Evolutionary conservation across 2,888 invertebrate genomes (phyloP).

Genomic region (Hymenopus coronatus): DNA sequence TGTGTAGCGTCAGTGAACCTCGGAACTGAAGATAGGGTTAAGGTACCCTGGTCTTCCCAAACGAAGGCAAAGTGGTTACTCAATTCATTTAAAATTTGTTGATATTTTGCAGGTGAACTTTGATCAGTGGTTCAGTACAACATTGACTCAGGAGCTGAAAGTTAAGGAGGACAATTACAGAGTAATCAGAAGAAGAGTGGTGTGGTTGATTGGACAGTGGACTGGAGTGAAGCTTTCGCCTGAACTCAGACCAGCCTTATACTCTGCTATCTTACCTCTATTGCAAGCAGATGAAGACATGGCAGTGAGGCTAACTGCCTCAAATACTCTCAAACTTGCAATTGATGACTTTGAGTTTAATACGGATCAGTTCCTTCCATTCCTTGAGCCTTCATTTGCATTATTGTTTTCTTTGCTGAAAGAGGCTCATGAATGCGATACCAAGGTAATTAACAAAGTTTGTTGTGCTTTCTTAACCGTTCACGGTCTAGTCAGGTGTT

Average conservation of each 20-base stretch:
- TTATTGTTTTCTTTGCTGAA: slow-evolving; percentile 80
- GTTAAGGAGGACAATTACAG: slow-evolving; percentile 79
- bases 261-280: slow-evolving; percentile 72
- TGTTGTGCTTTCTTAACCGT: too few relatives aligned
- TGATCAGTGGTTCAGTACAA: slow-evolving; percentile 85
- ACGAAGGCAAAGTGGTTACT: too few relatives aligned
- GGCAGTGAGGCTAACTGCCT: slow-evolving; percentile 83
- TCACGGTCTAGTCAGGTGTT: too few relatives aligned
- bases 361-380: slow-evolving; percentile 80
- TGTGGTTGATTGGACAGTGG: slow-evolving; percentile 75
- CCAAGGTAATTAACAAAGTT: too few relatives aligned
- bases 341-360: slow-evolving; percentile 93
- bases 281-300: slow-evolving; percentile 76
- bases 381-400: slow-evolving; percentile 73
- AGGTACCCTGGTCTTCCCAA: too few relatives aligned
- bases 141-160: slow-evolving; percentile 77
- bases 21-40: too few relatives aligned
- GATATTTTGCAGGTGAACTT: slow-evolving; percentile 70
- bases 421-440: slow-evolving; percentile 87
- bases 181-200: slow-evolving; percentile 79
- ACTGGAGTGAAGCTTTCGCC: slow-evolving; percentile 74
- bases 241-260: slow-evolving; percentile 75
- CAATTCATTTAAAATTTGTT: too few relatives aligned
- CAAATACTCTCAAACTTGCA: slow-evolving; percentile 76
- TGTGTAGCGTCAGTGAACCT: too few relatives aligned